A percentile compares a stretch with the other conserved stretches of the same genome.
These are phyloP conservation scores for Callopanchax toddi DNA, from an alignment of 2,113 vertebrate species.

Conservation along the genomic window DNA sequence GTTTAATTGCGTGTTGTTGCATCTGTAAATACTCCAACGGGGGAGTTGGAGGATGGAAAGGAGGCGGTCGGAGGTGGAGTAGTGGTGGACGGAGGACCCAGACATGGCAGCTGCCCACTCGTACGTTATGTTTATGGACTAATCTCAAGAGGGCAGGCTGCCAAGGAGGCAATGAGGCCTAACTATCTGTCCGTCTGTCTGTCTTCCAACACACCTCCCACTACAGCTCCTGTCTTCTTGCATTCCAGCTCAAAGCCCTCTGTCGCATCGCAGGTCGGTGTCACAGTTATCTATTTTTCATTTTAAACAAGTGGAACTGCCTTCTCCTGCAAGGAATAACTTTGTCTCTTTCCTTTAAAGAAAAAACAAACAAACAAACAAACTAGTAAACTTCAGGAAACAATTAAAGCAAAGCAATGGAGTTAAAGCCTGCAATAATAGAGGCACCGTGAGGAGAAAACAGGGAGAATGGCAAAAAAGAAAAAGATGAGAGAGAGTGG, in stretches of 20 bases:
- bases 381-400: slow-evolving; percentile 68
- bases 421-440: slow-evolving; percentile 72
- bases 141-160: slow-evolving; percentile 46
- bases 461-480: slow-evolving; percentile 11
- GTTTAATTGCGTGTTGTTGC: slow-evolving; percentile 62
- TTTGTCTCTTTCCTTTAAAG: slow-evolving; percentile 35
- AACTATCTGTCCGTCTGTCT: slow-evolving; percentile 49
- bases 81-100: not conserved
- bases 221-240: slow-evolving; percentile 20
- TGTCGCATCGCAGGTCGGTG: slow-evolving; percentile 9
- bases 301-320: not conserved
- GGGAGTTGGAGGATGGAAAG: slow-evolving; percentile 11
- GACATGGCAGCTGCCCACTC: not conserved
- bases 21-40: slow-evolving; percentile 69
- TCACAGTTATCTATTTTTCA: not conserved
- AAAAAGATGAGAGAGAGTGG: not conserved
- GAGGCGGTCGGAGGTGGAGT: slow-evolving; percentile 20
- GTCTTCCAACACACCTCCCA: slow-evolving; percentile 32
- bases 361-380: slow-evolving; percentile 13
- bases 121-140: slow-evolving; percentile 38
- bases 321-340: slow-evolving; percentile 16
- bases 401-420: slow-evolving; percentile 71
- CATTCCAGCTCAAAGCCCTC: not conserved
- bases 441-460: slow-evolving; percentile 58
- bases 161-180: slow-evolving; percentile 61